Base-by-base conservation (phyloP, 2,888 invertebrate species). In the Sycophila texana region DNA sequence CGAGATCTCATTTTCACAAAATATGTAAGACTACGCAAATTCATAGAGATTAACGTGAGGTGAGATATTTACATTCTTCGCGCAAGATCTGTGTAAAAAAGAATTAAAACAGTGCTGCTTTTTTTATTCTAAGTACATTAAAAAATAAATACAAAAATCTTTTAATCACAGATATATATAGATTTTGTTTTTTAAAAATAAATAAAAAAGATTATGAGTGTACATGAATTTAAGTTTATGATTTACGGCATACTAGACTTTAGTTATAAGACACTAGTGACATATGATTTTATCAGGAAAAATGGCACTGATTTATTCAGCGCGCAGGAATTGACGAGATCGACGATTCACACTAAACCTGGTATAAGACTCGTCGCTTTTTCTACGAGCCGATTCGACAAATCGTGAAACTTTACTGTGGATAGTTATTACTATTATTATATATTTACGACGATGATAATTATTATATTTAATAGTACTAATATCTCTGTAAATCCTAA, bases 381-480 rank as follows among this genome's bases (percentile, higher is more conserved):
- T 72, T 74, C 71, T 72, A 77, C 73, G 68, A 80, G 73, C 49
- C 63, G 51, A 68, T 76, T 63, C 13, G 65, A 76, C 57, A 80
- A 72, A 76, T 73, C 58, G 57, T 57, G 51, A 16, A 73, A 80
- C 67, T 79, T 68, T 57, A 80, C 75, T 80, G 76, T 76, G 76
- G 73, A 80, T 80, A 80, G 72, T 76, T 79, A 74, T 81, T 79
- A 14, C 65, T 71, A 39, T 73, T 72, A 71, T 16, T 60, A 80
- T 79, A 60, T 79, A 65, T 16, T 68, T 79, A 74, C 26, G 63
- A 70, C 14, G 55, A 53, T n/a, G 58, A 74, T 66, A 22, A 74
- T 79, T 65, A 79, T 72, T 51, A 79, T 58, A 39, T 67, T 67
- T 74, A 74, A 60, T 66, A 66, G 60, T 63, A 63, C 13, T 63